Evolutionary conservation across 2,113 vertebrate genomes (phyloP), one percentile per base, ranked within the genome.

Genomic region (Dunckerocampus dactyliophorus): DNA sequence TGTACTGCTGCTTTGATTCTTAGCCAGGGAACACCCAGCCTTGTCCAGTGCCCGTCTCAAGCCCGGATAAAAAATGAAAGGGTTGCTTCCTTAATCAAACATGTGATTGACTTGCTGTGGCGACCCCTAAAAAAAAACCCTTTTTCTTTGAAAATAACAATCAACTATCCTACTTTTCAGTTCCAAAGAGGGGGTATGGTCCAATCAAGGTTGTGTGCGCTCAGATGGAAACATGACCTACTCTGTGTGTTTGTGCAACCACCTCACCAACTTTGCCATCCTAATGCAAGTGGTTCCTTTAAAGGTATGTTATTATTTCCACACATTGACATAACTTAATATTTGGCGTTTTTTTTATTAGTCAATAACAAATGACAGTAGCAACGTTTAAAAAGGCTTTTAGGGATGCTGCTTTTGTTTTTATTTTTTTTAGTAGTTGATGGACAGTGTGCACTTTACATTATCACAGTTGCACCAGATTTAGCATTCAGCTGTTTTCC

Each of bases 181-280:
- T 83, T 93, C 92, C 3, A 91, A 93, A 2, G 88, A 86, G 8
- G 94, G 92, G 0, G 60, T 95, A 16, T 99, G 97, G 97, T 98
- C 96, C 1, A 89, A 89, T 0, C 80, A 92, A 75, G 97, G 96
- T 6, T 99, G 97, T 6, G 86, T 88, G 0, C 92, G 89, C 8
- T 69, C 85, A 0, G 89, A 87, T 0, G 95, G 95, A 14, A 93
- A 94, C 86, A 85, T 94, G 74, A 92, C 88, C 28, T 84, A 92
- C 82, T 98, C 96, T 0, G 66, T 94, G 72, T 99, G 97, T 65
- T 90, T 85, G 67, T 99, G 97, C 71, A 94, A 94, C 19, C 97
- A 99, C 84, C 94, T 99, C 77, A 99, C 97, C 76, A 98, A 96
- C 91, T 99, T 99, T 0, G 97, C 97, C 83, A 95, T 99, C 65